A percentile compares a stretch with the other conserved stretches of the same genome.
These are phyloP conservation scores for Drosophila pallidifrons DNA, from an alignment of 1,140 invertebrate species.

Conservation along the genomic window DNA sequence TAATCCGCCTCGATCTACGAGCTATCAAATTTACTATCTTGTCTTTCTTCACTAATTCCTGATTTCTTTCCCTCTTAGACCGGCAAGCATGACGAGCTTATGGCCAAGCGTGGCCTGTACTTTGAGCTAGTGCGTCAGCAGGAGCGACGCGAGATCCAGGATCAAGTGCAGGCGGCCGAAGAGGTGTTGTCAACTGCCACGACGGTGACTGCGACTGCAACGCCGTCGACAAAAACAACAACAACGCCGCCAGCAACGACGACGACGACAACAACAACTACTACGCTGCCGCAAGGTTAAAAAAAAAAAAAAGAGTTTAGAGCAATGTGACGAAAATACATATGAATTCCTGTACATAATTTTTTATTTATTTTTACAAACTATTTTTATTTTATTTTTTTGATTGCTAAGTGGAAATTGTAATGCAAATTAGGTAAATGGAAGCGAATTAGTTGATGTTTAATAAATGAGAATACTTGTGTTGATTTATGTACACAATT, in stretches of 20 bases:
- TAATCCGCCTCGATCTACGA: neutral
- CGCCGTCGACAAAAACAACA: neutral
- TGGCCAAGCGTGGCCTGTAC: constrained; percentile 91
- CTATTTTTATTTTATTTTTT: constrained; percentile 28
- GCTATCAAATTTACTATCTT: neutral
- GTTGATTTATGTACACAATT: constrained; percentile 25
- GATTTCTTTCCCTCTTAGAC: constrained; percentile 84
- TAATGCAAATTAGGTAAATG: constrained; percentile 8
- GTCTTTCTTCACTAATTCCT: constrained; percentile 15
- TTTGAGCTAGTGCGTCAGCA: constrained; percentile 86
- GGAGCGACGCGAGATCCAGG: constrained; percentile 77
- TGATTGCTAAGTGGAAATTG: constrained; percentile 16
- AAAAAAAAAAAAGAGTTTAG: neutral
- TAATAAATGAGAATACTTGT: constrained; percentile 39
- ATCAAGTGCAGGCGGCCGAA: constrained; percentile 67
- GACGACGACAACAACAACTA: neutral
- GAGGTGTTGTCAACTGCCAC: neutral
- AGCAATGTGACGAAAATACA: constrained; percentile 27
- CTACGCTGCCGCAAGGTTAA: constrained; percentile 27
- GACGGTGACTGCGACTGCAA: neutral
- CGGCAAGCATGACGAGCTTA: constrained; percentile 92
- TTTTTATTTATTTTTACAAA: constrained; percentile 42
- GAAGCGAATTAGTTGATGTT: constrained; percentile 61
- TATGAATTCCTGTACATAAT: constrained; percentile 64
- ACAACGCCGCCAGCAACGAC: neutral